Percentiles rank a stretch among this genome's conserved stretches.
phyloP scores from a whole-genome alignment of 2,888 invertebrate genomes.

The Dynastes hyllus region DNA sequence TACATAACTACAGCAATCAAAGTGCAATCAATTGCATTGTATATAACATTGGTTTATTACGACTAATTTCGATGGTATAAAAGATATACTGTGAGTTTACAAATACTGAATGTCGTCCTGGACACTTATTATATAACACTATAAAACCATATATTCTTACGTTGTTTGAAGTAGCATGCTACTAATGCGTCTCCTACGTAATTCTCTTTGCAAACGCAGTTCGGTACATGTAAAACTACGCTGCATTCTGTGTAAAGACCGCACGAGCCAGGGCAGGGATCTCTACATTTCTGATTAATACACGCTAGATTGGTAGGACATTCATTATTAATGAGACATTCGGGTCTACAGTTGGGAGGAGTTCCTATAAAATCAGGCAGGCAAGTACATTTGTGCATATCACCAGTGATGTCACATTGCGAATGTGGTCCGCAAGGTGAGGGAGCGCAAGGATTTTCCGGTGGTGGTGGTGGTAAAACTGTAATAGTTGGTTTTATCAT shows the following conservation, averaged over 20 bases:
- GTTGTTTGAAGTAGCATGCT: constrained; percentile 73
- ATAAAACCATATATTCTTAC: constrained; percentile 71
- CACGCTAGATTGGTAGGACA: constrained; percentile 81
- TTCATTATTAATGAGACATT: constrained; percentile 83
- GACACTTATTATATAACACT: no score
- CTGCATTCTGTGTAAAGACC: constrained; percentile 82
- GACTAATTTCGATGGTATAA: no score
- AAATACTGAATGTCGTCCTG: no score
- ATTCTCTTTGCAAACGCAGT: constrained; percentile 81
- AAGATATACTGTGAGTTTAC: no score
- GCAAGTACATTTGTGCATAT: constrained; percentile 80
- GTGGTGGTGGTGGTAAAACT: constrained; percentile 53
- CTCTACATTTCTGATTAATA: constrained; percentile 80
- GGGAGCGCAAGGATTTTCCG: constrained; percentile 77
- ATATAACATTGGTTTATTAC: no score
- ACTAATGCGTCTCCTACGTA: constrained; percentile 81
- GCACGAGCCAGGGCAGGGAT: constrained; percentile 85
- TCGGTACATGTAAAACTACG: constrained; percentile 83
- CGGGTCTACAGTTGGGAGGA: constrained; percentile 81
- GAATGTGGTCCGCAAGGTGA: constrained; percentile 81
- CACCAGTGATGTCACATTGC: constrained; percentile 75
- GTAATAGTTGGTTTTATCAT: constrained; percentile 21
- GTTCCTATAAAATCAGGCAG: constrained; percentile 82
- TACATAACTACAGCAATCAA: neutral
- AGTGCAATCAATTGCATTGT: no score